Conservation (phyloP, 2,888 invertebrate species). For the Helleia helle region DNA sequence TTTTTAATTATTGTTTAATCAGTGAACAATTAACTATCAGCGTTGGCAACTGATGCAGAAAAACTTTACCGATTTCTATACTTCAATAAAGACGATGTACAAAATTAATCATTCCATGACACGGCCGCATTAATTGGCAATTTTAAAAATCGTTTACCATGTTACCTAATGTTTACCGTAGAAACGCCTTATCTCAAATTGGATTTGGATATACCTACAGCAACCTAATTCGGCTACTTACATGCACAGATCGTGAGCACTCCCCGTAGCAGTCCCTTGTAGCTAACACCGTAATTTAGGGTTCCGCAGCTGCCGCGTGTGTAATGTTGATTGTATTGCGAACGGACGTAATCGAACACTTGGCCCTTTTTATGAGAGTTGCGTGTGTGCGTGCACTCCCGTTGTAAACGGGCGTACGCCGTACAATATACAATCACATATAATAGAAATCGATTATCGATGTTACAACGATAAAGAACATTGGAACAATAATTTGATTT, state of each 20-base stretch:
- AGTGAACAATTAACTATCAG: too few relatives aligned
- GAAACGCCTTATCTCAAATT: too few relatives aligned
- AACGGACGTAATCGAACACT: constrained; percentile 45
- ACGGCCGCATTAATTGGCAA: too few relatives aligned
- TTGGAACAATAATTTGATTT: constrained; percentile 1
- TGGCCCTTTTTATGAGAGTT: constrained; percentile 41
- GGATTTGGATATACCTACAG: too few relatives aligned
- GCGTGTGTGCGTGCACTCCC: constrained; percentile 9
- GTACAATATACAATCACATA: constrained; percentile 5
- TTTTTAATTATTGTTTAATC: too few relatives aligned
- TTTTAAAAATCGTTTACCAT: too few relatives aligned
- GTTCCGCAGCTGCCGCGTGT: constrained; percentile 59
- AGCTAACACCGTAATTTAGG: constrained; percentile 61
- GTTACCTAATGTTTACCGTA: too few relatives aligned
- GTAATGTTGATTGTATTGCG: constrained; percentile 70
- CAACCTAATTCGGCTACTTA: neutral
- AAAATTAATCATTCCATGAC: too few relatives aligned
- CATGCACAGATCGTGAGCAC: constrained; percentile 6
- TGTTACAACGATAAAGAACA: constrained; percentile 4
- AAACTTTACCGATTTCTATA: too few relatives aligned
- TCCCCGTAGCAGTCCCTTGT: constrained; percentile 40
- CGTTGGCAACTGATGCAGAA: too few relatives aligned
- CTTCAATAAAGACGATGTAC: too few relatives aligned
- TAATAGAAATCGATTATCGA: constrained; percentile 9
- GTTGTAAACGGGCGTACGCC: neutral